phyloP scores from a whole-genome alignment of 1,140 invertebrate species.

The Lasioglossum baleicum region DNA sequence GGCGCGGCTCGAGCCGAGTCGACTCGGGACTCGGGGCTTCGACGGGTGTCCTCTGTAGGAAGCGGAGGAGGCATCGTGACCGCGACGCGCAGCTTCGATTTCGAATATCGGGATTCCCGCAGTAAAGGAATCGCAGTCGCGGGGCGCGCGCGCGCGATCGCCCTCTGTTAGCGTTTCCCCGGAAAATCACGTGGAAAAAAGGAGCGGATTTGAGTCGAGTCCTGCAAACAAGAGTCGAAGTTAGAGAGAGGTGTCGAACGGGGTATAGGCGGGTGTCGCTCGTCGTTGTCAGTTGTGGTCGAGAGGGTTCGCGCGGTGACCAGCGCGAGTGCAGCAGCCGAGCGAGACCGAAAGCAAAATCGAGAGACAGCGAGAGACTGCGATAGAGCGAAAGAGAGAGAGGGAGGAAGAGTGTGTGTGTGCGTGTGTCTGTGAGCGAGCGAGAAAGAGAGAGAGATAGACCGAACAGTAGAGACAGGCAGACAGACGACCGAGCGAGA shows the following conservation, averaged over 20 bases:
- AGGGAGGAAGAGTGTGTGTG: no score
- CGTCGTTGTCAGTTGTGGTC: constrained; percentile 22
- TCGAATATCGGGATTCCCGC: constrained; percentile 46
- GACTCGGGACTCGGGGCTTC: constrained; percentile 15
- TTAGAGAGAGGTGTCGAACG: not conserved
- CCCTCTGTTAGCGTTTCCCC: constrained; percentile 38
- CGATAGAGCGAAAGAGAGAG: no score
- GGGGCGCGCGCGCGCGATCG: constrained; percentile 47
- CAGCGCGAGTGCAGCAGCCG: not conserved
- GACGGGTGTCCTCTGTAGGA: constrained; percentile 15
- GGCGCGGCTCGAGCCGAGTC: constrained; percentile 11
- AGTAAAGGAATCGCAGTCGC: constrained; percentile 49
- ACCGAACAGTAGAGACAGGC: no score
- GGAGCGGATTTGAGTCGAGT: constrained; percentile 21
- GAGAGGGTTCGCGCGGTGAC: not conserved
- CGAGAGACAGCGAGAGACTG: no score
- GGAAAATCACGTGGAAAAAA: constrained; percentile 44
- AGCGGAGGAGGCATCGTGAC: constrained; percentile 2
- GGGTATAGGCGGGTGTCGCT: not conserved
- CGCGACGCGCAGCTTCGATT: constrained; percentile 34
- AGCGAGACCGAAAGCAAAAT: not conserved
- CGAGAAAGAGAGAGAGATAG: no score
- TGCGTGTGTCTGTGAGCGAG: no score
- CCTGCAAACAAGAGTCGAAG: not conserved
- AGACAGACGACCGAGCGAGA: no score